A percentile compares a stretch with the other conserved stretches of the same genome.
Conservation (phyloP, 2,888 invertebrate genomes). For the Dendrolimus pini region DNA sequence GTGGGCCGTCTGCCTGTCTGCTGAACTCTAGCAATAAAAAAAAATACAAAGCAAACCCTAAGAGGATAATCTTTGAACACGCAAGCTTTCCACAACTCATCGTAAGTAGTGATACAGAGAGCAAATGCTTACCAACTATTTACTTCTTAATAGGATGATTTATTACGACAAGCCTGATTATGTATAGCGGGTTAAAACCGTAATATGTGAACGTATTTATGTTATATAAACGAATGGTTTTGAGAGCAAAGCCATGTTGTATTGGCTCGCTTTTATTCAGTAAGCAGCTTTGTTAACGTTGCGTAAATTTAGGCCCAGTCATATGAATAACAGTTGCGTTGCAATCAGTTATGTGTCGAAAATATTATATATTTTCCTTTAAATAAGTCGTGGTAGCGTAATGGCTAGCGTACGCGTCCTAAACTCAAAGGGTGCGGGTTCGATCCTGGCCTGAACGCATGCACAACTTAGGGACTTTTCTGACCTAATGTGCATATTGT, state of each 20-base stretch:
- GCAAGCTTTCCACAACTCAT: background rate
- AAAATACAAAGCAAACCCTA: background rate
- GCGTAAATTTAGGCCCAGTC: background rate
- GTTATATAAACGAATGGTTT: constrained; percentile 14
- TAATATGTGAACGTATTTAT: constrained; percentile 4
- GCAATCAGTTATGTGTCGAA: background rate
- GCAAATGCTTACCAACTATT: background rate
- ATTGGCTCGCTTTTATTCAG: background rate
- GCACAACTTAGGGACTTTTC: too few species aligned
- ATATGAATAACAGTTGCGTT: background rate
- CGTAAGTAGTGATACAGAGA: too few species aligned
- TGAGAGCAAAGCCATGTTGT: constrained; percentile 7
- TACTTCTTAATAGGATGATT: background rate
- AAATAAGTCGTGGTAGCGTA: too few species aligned
- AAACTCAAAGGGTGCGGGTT: too few species aligned
- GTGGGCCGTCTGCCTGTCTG: too few species aligned
- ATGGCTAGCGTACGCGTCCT: too few species aligned
- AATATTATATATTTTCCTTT: too few species aligned
- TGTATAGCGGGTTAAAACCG: background rate
- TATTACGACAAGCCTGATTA: background rate
- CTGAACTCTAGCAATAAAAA: too few species aligned
- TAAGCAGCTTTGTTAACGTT: background rate
- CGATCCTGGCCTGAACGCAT: too few species aligned
- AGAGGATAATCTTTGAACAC: background rate
- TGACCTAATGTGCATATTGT: too few species aligned